Evolutionary conservation across 1,140 invertebrate genomes (phyloP), one percentile per base, ranked within the genome.

Genomic region (Microplitis demolitor): DNA sequence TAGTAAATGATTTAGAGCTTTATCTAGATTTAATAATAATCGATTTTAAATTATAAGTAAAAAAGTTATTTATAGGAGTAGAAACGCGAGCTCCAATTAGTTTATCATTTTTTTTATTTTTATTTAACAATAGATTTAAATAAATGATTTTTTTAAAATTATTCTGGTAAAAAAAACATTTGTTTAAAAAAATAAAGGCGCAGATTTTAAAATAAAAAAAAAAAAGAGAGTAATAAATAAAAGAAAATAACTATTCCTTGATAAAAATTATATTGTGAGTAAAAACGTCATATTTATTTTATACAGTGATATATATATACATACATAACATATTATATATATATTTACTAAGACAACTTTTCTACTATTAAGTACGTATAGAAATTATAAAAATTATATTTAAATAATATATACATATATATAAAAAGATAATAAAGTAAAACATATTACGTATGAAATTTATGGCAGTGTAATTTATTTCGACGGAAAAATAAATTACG

Each of bases 1-100:
- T 74, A 71, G 69, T 71, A 66, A 45, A 72, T 71, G 51, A 71
- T 63, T 77, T 79, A 81, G 75, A 76, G 75, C 75, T 77, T 79
- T 76, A 77, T 78, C 72, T 79, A 81, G 76, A 75, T 35, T 72
- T 75, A 77, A 71, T 63, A 79, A 72, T 75, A 77, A 69, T 63
- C 78, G 72, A 60, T 74, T 73, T 73, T 66, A 71, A 74, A 74
- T 69, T 63, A 69, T 70, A 35, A 33, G 39, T 45, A 71, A 51
- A 45, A 50, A 75, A 76, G 72, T 64, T 69, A 75, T 58, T 78
- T 78, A 71, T 34, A 72, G 67, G 50, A 73, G 76, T 79, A 80
- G 80, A 82, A 82, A 82, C 78, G 80, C 79, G 80, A 80, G 79
- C 74, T 77, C 69, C 70, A 60, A 66, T 58, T 53, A 68, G 61